Evolutionary conservation across 1,140 invertebrate species (phyloP), one percentile per base, ranked within the genome.

Genomic region (Ruditapes philippinarum): DNA sequence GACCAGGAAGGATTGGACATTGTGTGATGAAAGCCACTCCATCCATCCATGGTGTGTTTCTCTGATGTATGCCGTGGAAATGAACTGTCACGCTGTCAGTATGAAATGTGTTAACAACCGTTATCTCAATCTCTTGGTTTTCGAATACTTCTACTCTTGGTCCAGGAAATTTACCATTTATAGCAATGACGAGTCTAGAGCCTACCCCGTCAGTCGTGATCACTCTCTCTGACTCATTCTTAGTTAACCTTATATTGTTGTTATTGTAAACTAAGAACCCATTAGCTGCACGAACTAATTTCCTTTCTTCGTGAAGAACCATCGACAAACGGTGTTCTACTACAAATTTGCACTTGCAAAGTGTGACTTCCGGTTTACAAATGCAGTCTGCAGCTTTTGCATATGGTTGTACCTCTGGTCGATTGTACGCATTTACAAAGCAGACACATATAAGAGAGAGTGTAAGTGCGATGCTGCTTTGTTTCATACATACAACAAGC

Each of bases 11-110:
- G 92, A 99, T 99, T 5, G 98, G 98, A 95, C 98, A 99, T 95
- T 99, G 98, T 0, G 98, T 98, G 12, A 99, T 97, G 88, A 97
- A 98, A 5, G 98, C 98, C 40, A 98, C 98, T 49, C 98, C 98
- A 94, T 99, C 98, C 95, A 98, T 98, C 95, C 98, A 98, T 92
- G 98, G 98, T 5, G 97, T 97, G 49, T 97, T 97, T 60, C 97
- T 96, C 96, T 98, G 98, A 95, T 97, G 97, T 62, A 98, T 96
- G 62, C 98, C 98, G 84, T 98, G 97, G 98, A 98, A 99, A 96
- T 99, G 98, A 36, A 80, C 40, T 17, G 76, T 79, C 0, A 79
- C 62, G 54, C 74, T 80, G 96, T 98, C 97, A 88, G 98, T 98
- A 93, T 97, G 96, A 95, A 98, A 97, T 70, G 97, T 97, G 95